phyloP scores from a whole-genome alignment of 2,113 vertebrate species.

The Pyxicephalus adspersus region DNA sequence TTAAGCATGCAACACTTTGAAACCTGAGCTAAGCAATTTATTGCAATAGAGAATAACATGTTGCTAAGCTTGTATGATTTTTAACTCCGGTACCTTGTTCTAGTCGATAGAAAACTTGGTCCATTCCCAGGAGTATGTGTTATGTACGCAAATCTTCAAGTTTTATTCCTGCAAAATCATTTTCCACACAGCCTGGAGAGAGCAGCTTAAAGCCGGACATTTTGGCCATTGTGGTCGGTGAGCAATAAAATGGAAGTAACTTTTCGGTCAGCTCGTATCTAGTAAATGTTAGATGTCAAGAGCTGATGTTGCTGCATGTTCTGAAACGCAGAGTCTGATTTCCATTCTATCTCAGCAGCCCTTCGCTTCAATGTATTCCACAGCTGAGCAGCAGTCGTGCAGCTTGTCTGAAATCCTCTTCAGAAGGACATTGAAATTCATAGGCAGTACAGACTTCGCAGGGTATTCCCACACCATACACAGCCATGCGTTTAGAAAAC shows the following conservation, averaged over 20 bases:
- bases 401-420: constrained; percentile 55
- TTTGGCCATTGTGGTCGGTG: constrained; percentile 17
- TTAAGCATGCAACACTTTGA: not conserved
- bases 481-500: constrained; percentile 32
- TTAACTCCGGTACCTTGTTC: constrained; percentile 40
- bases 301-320: constrained; percentile 31
- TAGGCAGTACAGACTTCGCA: constrained; percentile 44
- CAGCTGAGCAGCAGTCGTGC: constrained; percentile 44
- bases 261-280: constrained; percentile 28
- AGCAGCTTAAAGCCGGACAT: constrained; percentile 31
- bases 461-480: constrained; percentile 55
- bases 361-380: constrained; percentile 52
- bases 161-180: constrained; percentile 39
- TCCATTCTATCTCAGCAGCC: constrained; percentile 40
- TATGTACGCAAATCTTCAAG: constrained; percentile 35
- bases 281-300: constrained; percentile 42
- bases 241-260: constrained; percentile 53
- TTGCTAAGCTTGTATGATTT: not conserved
- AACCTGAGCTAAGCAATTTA: not conserved
- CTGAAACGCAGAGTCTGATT: constrained; percentile 43
- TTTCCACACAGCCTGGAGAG: not conserved
- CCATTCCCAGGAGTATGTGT: constrained; percentile 39
- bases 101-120: constrained; percentile 41
- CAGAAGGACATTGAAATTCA: constrained; percentile 56
- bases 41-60: not conserved